phyloP scores from a whole-genome alignment of 2,113 vertebrate species.

The Menura novaehollandiae region DNA sequence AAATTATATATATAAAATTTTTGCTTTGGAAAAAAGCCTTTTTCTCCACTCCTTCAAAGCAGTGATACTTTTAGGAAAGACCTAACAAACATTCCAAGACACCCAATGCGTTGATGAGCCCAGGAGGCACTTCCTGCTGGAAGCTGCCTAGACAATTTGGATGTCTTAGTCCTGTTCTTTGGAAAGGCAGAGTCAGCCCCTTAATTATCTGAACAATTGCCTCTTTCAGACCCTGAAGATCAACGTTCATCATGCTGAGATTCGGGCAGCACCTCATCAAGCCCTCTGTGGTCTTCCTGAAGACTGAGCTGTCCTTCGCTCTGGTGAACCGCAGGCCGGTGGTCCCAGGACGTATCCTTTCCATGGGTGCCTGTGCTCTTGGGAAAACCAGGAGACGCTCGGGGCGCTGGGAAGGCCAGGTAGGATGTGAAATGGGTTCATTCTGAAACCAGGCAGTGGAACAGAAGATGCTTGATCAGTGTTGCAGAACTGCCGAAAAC shows the following conservation, averaged over 20 bases:
- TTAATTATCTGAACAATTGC: neutral
- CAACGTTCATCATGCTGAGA: constrained; percentile 64
- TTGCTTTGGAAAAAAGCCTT: neutral
- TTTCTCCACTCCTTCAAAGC: neutral
- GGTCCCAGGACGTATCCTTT: constrained; percentile 89
- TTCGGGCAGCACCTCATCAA: constrained; percentile 88
- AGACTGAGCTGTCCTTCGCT: constrained; percentile 84
- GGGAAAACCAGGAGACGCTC: neutral
- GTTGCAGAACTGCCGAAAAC: constrained; percentile 66
- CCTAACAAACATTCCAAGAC: neutral
- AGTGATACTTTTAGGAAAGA: neutral
- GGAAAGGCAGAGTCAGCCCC: neutral
- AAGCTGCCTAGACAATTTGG: neutral
- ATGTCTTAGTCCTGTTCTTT: neutral
- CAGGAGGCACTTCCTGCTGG: neutral
- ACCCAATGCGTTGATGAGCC: neutral
- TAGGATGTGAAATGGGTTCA: constrained; percentile 56
- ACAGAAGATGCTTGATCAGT: constrained; percentile 57
- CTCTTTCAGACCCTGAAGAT: constrained; percentile 33
- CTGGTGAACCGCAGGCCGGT: constrained; percentile 88
- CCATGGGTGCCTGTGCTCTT: rapidly evolving
- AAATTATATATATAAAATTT: neutral
- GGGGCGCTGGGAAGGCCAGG: constrained; percentile 12
- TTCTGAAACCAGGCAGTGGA: constrained; percentile 55
- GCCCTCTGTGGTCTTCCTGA: constrained; percentile 80